Conservation (phyloP, 2,888 invertebrate genomes). For the Tortrix viridana region DNA sequence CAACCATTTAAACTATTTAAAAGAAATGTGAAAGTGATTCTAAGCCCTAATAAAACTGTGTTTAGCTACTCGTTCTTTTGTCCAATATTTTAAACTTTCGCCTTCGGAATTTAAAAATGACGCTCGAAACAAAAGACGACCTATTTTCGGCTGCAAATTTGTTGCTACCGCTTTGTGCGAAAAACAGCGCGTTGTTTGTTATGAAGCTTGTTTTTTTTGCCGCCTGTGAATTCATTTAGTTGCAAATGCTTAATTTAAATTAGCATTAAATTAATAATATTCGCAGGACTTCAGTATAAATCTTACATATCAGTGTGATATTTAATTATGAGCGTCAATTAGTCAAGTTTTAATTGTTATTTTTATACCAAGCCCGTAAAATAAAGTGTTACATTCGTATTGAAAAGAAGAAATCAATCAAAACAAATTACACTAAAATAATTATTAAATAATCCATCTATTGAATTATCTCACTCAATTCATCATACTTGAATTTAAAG, state of each 20-base stretch:
- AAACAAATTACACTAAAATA: neutral
- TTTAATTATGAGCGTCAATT: constrained; percentile 2
- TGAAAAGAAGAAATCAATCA: too few species aligned
- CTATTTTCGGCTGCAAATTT: constrained; percentile 5
- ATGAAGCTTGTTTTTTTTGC: constrained; percentile 1
- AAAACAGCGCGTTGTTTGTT: constrained; percentile 8
- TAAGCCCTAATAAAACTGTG: constrained; percentile 53
- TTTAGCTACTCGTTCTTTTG: constrained; percentile 60
- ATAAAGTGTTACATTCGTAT: too few species aligned
- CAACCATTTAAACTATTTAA: constrained; percentile 41
- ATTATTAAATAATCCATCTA: neutral
- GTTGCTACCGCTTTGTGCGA: constrained; percentile 24
- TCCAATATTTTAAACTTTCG: constrained; percentile 54
- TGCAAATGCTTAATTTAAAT: neutral
- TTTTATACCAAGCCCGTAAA: too few species aligned
- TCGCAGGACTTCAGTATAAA: neutral
- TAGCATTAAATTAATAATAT: constrained; percentile 1
- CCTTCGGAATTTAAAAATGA: constrained; percentile 28
- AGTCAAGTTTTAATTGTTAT: neutral
- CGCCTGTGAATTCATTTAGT: neutral
- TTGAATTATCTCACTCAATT: constrained; percentile 25
- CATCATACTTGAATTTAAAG: constrained; percentile 32
- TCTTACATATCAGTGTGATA: neutral
- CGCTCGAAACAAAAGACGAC: constrained; percentile 11
- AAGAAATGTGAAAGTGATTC: constrained; percentile 68